Percentiles rank a stretch among this genome's conserved stretches.
Conservation (phyloP, 2,113 vertebrate genomes). For the Nettapus auritus region DNA sequence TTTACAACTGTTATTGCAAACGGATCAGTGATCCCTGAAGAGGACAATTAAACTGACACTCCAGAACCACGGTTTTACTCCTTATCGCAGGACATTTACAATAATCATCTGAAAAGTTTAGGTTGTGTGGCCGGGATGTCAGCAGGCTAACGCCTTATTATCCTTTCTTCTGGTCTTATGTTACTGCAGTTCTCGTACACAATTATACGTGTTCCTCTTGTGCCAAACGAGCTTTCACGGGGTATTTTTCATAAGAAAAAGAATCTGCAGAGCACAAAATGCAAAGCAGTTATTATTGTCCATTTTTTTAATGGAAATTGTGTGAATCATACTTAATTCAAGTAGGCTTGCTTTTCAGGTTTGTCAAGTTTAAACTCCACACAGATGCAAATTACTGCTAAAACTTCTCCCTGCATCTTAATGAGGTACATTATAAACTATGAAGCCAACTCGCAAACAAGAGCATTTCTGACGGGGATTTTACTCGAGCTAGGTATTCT, state of each 20-base stretch:
- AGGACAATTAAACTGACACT: slow-evolving; percentile 28
- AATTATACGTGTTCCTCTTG: background rate
- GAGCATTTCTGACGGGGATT: background rate
- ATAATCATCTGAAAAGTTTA: slow-evolving; percentile 64
- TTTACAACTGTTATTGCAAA: slow-evolving; percentile 8
- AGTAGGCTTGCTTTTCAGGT: slow-evolving; percentile 53
- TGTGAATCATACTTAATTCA: slow-evolving; percentile 56
- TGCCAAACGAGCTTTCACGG: background rate
- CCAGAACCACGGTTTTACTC: slow-evolving; percentile 67
- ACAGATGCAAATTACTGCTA: slow-evolving; percentile 63
- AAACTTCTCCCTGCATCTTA: slow-evolving; percentile 57
- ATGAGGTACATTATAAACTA: slow-evolving; percentile 32
- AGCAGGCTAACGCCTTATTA: slow-evolving; percentile 1
- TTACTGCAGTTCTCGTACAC: background rate
- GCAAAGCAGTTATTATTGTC: slow-evolving; percentile 30
- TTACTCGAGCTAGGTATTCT: background rate
- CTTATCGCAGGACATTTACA: slow-evolving; percentile 69
- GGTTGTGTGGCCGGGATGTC: background rate
- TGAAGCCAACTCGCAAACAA: slow-evolving; percentile 19
- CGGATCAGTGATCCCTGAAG: background rate
- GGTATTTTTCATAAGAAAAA: background rate
- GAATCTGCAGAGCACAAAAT: background rate
- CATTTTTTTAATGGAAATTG: slow-evolving; percentile 53
- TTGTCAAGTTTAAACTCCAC: slow-evolving; percentile 63
- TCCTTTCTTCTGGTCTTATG: background rate